A percentile compares a stretch with the other conserved stretches of the same genome.
Evolutionary conservation across 2,888 invertebrate genomes (phyloP).

Genomic region (Drosophila longiperda): DNA sequence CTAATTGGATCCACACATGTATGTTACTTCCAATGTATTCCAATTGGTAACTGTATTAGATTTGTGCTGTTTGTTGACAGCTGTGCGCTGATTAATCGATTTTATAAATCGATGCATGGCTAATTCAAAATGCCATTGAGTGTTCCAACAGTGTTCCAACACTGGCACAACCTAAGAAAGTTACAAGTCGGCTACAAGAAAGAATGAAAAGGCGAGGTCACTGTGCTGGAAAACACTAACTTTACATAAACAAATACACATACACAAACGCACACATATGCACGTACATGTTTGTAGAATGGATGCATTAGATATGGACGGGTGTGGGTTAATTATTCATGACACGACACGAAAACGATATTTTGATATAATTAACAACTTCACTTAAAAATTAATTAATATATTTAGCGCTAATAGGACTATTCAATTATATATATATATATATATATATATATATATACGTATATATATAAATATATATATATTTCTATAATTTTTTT

Average conservation of each 20-base stretch:
- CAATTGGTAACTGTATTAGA: slow-evolving; percentile 21
- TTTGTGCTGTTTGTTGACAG: slow-evolving; percentile 21
- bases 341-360: background rate
- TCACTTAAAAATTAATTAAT: background rate
- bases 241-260: background rate
- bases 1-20: slow-evolving; percentile 21
- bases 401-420: background rate
- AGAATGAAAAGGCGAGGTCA: slow-evolving; percentile 41
- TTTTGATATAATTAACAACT: background rate
- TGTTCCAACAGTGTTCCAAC: slow-evolving; percentile 5
- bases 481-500: background rate
- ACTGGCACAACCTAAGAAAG: slow-evolving; percentile 25
- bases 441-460: background rate
- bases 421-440: background rate
- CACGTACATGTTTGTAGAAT: background rate
- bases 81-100: slow-evolving; percentile 44
- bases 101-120: slow-evolving; percentile 30
- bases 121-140: slow-evolving; percentile 21
- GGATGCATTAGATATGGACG: background rate
- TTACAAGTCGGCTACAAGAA: slow-evolving; percentile 19
- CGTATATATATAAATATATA: background rate
- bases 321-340: background rate
- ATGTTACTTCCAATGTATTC: background rate
- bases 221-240: slow-evolving; percentile 36
- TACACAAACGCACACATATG: background rate